These are phyloP conservation scores for Cisticola juncidis DNA, from an alignment of 2,113 vertebrate genomes.

Conservation along the genomic window DNA sequence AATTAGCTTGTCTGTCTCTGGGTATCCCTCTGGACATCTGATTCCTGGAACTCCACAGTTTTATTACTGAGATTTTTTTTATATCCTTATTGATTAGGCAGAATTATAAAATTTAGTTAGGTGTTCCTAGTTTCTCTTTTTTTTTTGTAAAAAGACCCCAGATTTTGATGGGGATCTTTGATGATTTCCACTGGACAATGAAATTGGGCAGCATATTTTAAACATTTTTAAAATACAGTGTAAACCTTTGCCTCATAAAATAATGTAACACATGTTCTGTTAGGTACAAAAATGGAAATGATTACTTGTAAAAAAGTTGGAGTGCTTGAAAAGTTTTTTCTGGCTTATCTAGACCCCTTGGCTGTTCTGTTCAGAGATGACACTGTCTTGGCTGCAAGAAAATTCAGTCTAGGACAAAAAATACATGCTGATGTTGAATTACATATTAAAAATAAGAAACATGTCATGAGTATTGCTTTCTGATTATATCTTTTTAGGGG, in stretches of 20 bases:
- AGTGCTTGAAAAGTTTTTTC: not conserved
- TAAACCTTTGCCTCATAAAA: not conserved
- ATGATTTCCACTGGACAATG: not conserved
- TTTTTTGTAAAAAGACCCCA: not conserved
- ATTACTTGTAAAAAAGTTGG: not conserved
- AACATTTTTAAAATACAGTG: not conserved
- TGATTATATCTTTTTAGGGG: conserved; percentile 73
- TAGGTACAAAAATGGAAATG: not conserved
- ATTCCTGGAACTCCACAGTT: not conserved
- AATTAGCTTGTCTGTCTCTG: not conserved
- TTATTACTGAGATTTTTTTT: not conserved
- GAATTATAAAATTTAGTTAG: not conserved
- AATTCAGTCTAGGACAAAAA: not conserved
- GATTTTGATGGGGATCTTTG: not conserved
- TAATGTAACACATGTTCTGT: not conserved
- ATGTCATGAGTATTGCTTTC: not conserved
- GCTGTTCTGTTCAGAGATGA: not conserved
- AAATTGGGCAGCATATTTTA: not conserved
- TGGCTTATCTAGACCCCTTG: not conserved
- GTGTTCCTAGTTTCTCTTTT: not conserved
- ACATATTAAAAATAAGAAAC: not conserved
- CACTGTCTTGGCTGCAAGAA: not conserved
- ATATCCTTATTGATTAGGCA: not conserved
- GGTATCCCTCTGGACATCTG: not conserved
- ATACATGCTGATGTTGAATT: not conserved